Evolutionary conservation across 2,113 vertebrate genomes (phyloP).

Genomic region (Mobula hypostoma): DNA sequence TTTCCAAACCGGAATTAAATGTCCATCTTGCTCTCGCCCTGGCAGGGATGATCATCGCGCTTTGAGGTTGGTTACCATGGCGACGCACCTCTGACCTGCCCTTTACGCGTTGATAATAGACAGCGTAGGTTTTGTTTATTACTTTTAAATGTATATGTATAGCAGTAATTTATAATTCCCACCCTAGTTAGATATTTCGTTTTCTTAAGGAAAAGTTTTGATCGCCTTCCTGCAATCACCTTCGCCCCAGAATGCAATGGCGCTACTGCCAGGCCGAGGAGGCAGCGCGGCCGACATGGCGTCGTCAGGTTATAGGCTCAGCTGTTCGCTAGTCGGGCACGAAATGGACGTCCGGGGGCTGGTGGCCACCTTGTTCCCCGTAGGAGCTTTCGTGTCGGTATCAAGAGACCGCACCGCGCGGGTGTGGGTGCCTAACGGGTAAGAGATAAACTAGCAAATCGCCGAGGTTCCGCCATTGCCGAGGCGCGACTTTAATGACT

Average conservation of each 20-base stretch:
- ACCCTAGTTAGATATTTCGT: background rate
- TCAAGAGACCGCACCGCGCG: slow-evolving; percentile 87
- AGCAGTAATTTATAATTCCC: background rate
- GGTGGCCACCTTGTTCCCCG: slow-evolving; percentile 59
- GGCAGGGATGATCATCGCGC: background rate
- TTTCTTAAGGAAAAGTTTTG: background rate
- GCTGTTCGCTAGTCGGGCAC: slow-evolving; percentile 80
- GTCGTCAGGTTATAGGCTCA: slow-evolving; percentile 68
- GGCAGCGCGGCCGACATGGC: slow-evolving; percentile 51
- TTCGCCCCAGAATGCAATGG: background rate
- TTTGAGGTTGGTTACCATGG: slow-evolving; percentile 17
- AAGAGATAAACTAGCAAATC: background rate
- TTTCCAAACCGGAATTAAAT: background rate
- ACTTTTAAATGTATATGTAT: background rate
- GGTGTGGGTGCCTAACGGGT: slow-evolving; percentile 83
- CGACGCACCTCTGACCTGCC: slow-evolving; percentile 11
- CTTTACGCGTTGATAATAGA: background rate
- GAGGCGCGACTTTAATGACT: background rate
- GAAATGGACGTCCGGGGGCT: slow-evolving; percentile 87
- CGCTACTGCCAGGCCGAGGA: background rate
- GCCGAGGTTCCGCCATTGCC: background rate
- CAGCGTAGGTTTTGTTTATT: background rate
- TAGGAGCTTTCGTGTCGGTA: slow-evolving; percentile 81
- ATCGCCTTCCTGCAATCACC: background rate
- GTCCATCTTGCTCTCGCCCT: background rate